These are phyloP conservation scores for Oegoconia quadripuncta DNA, from an alignment of 2,888 invertebrate genomes.

Conservation along the genomic window DNA sequence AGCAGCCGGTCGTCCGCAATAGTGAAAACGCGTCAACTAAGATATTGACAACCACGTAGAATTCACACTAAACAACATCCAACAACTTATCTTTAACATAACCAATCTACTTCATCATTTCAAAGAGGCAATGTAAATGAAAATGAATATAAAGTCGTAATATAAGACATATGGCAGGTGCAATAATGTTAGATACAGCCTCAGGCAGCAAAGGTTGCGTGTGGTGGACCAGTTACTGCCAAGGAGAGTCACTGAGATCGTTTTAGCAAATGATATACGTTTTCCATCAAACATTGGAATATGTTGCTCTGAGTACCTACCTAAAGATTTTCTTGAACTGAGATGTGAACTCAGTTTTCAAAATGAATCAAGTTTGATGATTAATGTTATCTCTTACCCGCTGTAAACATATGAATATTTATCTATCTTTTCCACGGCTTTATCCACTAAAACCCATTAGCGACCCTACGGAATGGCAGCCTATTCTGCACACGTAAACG, in stretches of 20 bases:
- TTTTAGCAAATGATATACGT: slow-evolving; percentile 65
- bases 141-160: slow-evolving; percentile 27
- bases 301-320: slow-evolving; percentile 31
- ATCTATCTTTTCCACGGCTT: too few relatives aligned
- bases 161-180: slow-evolving; percentile 53
- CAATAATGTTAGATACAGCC: slow-evolving; percentile 57
- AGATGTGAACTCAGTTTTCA: slow-evolving; percentile 29
- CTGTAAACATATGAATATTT: too few relatives aligned
- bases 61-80: slow-evolving; percentile 33
- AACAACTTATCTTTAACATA: slow-evolving; percentile 17
- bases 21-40: slow-evolving; percentile 63
- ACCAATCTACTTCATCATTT: not conserved
- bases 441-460: too few relatives aligned
- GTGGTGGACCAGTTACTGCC: slow-evolving; percentile 62
- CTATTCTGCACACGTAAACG: too few relatives aligned
- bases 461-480: too few relatives aligned
- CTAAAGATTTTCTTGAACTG: slow-evolving; percentile 32
- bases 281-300: slow-evolving; percentile 14
- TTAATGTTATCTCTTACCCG: too few relatives aligned
- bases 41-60: slow-evolving; percentile 35
- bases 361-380: too few relatives aligned
- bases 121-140: slow-evolving; percentile 45
- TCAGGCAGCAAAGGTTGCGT: slow-evolving; percentile 65
- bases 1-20: slow-evolving; percentile 43
- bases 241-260: slow-evolving; percentile 56